Conservation (phyloP, 30 jellyfish, hydroid and myxozoan genomes). For the Cassiopea xamachana region DNA sequence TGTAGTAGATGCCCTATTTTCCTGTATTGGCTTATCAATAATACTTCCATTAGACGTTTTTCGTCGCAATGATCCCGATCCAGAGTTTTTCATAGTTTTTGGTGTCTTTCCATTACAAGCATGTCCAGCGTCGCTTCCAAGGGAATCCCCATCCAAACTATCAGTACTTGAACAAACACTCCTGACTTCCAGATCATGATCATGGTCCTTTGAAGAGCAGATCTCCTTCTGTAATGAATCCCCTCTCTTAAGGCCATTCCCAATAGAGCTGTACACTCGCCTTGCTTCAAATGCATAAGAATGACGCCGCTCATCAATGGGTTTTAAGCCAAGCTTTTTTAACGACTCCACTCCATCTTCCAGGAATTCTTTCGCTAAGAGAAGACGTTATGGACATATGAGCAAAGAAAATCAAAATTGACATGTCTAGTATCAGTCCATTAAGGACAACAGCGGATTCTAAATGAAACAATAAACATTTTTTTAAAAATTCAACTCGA, state of each 20-base stretch:
- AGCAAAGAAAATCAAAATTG: no score
- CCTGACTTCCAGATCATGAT: constrained; percentile 20
- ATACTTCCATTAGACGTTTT: constrained; percentile 24
- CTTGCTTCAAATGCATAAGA: constrained; percentile 72
- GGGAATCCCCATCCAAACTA: constrained; percentile 78
- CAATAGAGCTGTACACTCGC: constrained; percentile 46
- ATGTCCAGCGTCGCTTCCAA: constrained; percentile 69
- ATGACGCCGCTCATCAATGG: constrained; percentile 68
- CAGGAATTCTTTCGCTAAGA: constrained; percentile 72
- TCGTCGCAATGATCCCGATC: constrained; percentile 28
- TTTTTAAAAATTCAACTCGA: no score
- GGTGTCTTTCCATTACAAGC: constrained; percentile 61
- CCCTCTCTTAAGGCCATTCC: neutral
- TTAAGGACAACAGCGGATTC: no score
- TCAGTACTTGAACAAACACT: constrained; percentile 65
- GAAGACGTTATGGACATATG: no score
- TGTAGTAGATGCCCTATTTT: neutral
- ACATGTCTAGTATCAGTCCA: no score
- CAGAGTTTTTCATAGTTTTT: constrained; percentile 3
- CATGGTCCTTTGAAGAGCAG: constrained; percentile 13
- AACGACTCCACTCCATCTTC: constrained; percentile 63
- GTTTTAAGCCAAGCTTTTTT: constrained; percentile 64
- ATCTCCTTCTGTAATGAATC: constrained; percentile 33
- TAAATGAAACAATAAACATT: no score
- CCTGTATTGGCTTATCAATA: neutral